Evolutionary conservation across 2,113 vertebrate species (phyloP).

Genomic region (Salminus brasiliensis): DNA sequence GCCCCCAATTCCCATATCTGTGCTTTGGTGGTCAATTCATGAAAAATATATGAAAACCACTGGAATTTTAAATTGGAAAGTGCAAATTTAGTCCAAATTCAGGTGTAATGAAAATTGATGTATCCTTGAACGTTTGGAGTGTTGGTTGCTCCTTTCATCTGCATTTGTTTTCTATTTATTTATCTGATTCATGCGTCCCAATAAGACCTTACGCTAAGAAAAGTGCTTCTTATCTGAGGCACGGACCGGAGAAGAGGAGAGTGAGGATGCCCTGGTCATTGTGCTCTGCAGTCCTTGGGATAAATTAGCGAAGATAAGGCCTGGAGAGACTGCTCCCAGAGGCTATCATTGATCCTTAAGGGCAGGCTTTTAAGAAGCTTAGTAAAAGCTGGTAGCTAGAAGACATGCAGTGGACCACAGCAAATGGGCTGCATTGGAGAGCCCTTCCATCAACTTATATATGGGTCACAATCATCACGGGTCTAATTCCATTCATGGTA

Average conservation of each 20-base stretch:
- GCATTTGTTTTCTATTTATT: neutral
- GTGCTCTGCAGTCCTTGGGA: conserved; percentile 68
- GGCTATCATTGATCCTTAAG: conserved; percentile 74
- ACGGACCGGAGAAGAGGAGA: neutral
- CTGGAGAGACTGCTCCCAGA: conserved; percentile 70
- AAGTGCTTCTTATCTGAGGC: neutral
- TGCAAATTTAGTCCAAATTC: neutral
- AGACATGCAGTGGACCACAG: conserved; percentile 75
- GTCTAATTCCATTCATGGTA: conserved; percentile 73
- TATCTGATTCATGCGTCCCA: neutral
- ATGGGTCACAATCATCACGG: conserved; percentile 69
- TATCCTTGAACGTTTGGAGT: neutral
- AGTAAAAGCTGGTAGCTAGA: conserved; percentile 77
- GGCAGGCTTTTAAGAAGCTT: conserved; percentile 80
- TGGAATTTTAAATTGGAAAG: neutral
- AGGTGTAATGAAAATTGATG: conserved; percentile 8
- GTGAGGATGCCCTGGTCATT: conserved; percentile 24
- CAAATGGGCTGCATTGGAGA: conserved; percentile 75
- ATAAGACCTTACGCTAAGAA: neutral
- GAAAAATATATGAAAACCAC: neutral
- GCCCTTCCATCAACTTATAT: conserved; percentile 75
- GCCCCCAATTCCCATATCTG: too few species aligned
- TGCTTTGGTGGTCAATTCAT: neutral
- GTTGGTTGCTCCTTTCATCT: neutral
- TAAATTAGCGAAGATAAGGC: conserved; percentile 79